A percentile compares a stretch with the other conserved stretches of the same genome.
Conservation (phyloP, 2,113 vertebrate genomes). For the Pluvialis apricaria region DNA sequence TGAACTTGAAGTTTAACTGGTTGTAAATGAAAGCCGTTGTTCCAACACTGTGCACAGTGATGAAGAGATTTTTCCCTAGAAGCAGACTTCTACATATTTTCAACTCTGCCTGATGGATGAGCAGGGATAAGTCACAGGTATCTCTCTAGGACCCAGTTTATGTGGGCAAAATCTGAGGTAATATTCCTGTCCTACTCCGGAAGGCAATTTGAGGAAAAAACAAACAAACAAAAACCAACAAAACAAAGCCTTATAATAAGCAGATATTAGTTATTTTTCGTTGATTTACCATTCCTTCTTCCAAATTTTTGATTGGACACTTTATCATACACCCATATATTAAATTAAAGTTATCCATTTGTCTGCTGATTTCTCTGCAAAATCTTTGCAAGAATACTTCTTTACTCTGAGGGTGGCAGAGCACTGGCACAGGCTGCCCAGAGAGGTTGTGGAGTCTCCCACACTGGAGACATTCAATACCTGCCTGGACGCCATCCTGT, state of each 20-base stretch:
- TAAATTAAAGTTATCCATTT: not conserved
- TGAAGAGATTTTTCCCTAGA: not conserved
- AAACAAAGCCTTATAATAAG: not conserved
- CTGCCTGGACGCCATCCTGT: too few species aligned
- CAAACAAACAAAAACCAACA: not conserved
- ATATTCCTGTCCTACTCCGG: not conserved
- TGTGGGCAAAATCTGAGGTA: not conserved
- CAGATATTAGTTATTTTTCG: not conserved
- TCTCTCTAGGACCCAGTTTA: not conserved
- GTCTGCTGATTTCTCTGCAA: not conserved
- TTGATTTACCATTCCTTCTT: not conserved
- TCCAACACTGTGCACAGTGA: too few species aligned
- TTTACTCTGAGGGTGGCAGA: too few species aligned
- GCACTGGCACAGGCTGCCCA: too few species aligned
- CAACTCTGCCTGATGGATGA: not conserved
- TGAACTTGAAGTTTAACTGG: not conserved
- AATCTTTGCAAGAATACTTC: not conserved
- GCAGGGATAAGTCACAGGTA: not conserved
- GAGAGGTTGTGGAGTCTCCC: too few species aligned
- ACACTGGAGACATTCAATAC: too few species aligned
- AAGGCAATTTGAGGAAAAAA: not conserved
- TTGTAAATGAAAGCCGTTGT: not conserved
- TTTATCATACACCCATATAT: not conserved
- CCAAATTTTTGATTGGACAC: not conserved
- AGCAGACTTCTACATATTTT: not conserved